Conservation (phyloP, 1,140 invertebrate species). For the Physella acuta region DNA sequence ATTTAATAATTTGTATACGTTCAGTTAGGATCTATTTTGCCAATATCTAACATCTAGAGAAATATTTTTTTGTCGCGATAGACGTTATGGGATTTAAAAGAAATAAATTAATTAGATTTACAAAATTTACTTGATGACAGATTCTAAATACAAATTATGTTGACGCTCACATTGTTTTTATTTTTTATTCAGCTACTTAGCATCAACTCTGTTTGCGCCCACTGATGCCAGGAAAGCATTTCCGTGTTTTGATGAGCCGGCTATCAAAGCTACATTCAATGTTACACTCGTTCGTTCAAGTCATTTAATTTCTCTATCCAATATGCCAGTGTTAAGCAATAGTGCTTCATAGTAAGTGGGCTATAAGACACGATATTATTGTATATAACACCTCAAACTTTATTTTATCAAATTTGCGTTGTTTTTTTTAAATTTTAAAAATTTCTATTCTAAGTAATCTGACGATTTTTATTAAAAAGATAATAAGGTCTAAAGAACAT, state of each 20-base stretch:
- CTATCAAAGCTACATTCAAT: conserved; percentile 85
- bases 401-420: background rate
- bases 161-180: no score
- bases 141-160: no score
- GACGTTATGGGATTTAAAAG: no score
- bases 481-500: background rate
- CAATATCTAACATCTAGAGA: no score
- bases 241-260: conserved; percentile 94
- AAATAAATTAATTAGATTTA: no score
- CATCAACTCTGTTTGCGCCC: conserved; percentile 76
- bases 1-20: no score
- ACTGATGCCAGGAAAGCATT: conserved; percentile 85
- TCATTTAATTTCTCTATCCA: conserved; percentile 20
- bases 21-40: no score
- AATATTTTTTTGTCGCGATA: no score
- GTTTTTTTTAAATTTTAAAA: background rate
- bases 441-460: background rate
- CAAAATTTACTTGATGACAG: no score
- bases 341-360: background rate
- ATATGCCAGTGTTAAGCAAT: conserved; percentile 20
- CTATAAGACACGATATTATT: no score
- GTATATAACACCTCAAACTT: no score
- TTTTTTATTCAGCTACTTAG: conserved; percentile 64
- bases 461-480: no score
- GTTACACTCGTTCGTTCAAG: conserved; percentile 64